Conservation (phyloP, 1,140 invertebrate species). For the Drosophila sp. region DNA sequence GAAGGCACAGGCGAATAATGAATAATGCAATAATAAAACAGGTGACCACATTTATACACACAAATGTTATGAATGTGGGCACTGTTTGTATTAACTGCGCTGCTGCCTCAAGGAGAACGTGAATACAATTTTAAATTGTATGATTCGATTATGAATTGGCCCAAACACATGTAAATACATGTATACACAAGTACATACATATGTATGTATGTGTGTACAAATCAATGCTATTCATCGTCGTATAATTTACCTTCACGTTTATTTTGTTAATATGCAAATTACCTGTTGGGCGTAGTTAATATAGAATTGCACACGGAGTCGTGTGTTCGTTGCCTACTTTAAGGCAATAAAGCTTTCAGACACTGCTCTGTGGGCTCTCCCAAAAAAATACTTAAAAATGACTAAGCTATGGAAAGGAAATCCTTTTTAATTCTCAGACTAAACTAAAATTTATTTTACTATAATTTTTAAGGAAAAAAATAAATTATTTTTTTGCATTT, state of each 20-base stretch:
- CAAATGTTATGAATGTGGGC: not conserved
- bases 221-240: conserved; percentile 33
- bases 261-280: conserved; percentile 40
- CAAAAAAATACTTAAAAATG: too few relatives aligned
- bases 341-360: not conserved
- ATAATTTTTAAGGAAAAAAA: too few relatives aligned
- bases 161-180: not conserved
- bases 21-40: conserved; percentile 39
- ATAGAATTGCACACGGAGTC: conserved; percentile 22
- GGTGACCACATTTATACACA: not conserved
- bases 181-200: not conserved
- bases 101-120: conserved; percentile 34
- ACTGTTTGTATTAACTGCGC: conserved; percentile 24
- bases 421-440: too few relatives aligned
- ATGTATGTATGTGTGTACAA: not conserved
- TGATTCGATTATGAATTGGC: conserved; percentile 7
- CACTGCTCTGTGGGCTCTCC: not conserved
- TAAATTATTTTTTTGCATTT: too few relatives aligned
- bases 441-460: too few relatives aligned
- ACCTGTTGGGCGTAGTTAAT: conserved; percentile 17
- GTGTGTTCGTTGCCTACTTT: conserved; percentile 21
- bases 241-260: conserved; percentile 26
- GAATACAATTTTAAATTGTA: conserved; percentile 8
- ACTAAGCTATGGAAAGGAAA: too few relatives aligned
- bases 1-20: conserved; percentile 20